Percentiles rank a stretch among this genome's conserved stretches.
These are phyloP conservation scores for Ornithorhynchus anatinus DNA, from an alignment of 2,113 vertebrate species.

Conservation along the genomic window DNA sequence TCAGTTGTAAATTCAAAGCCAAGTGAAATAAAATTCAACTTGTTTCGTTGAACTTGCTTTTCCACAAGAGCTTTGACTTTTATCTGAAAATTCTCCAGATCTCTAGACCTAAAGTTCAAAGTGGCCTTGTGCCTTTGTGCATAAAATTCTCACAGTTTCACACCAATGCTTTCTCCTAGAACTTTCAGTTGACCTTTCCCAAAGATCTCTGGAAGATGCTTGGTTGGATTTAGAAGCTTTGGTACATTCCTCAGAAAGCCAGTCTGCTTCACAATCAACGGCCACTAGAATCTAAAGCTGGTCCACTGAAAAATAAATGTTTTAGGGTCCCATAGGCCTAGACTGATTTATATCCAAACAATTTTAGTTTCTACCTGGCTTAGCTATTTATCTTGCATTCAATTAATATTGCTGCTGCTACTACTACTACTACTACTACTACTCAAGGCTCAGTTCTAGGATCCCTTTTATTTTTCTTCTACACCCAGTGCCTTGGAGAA, in stretches of 20 bases:
- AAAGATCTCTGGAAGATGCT: neutral
- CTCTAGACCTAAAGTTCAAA: conserved; percentile 3
- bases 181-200: conserved; percentile 1
- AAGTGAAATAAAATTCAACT: too few relatives aligned
- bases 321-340: too few relatives aligned
- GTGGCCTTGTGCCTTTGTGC: neutral
- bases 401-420: too few relatives aligned
- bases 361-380: neutral
- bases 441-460: too few relatives aligned
- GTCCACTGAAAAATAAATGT: too few relatives aligned
- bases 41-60: too few relatives aligned
- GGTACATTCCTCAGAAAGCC: neutral
- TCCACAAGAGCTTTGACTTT: too few relatives aligned
- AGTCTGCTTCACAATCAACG: neutral
- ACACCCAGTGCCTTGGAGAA: too few relatives aligned
- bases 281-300: neutral
- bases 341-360: neutral
- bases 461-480: too few relatives aligned
- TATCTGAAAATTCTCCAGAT: neutral
- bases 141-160: neutral
- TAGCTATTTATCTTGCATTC: neutral
- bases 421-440: too few relatives aligned
- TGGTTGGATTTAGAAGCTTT: neutral
- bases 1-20: too few relatives aligned
- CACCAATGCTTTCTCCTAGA: neutral